These are phyloP conservation scores for Lutjanus erythropterus DNA, from an alignment of 2,113 vertebrate genomes.

Conservation along the genomic window DNA sequence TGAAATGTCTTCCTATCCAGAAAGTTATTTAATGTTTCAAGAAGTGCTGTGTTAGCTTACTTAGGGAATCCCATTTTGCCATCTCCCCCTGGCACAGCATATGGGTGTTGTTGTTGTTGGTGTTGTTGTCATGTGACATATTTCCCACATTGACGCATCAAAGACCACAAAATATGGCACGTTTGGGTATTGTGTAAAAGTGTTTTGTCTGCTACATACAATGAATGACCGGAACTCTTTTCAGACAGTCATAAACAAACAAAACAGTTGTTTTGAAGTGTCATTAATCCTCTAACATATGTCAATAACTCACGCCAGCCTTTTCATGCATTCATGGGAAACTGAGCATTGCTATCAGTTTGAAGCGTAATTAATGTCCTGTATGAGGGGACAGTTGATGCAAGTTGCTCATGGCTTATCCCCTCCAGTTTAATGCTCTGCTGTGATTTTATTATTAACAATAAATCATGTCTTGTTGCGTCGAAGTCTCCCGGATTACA, in stretches of 20 bases:
- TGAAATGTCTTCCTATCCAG: background rate
- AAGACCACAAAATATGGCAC: slow-evolving; percentile 52
- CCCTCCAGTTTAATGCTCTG: slow-evolving; percentile 13
- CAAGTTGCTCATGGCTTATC: slow-evolving; percentile 12
- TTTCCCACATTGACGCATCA: slow-evolving; percentile 59
- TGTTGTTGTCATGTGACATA: slow-evolving; percentile 52
- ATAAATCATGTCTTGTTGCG: slow-evolving; percentile 69
- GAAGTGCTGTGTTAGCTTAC: background rate
- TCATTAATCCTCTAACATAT: slow-evolving; percentile 48
- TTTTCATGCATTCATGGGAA: slow-evolving; percentile 56
- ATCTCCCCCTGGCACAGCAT: slow-evolving; percentile 18
- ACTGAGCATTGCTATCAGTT: slow-evolving; percentile 21
- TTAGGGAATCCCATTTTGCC: slow-evolving; percentile 34
- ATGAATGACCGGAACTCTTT: slow-evolving; percentile 40
- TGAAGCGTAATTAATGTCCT: slow-evolving; percentile 38
- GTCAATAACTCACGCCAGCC: slow-evolving; percentile 40
- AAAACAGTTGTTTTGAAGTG: slow-evolving; percentile 49
- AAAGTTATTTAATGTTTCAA: background rate
- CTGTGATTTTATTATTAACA: slow-evolving; percentile 65
- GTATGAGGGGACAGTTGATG: slow-evolving; percentile 15
- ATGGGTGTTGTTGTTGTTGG: slow-evolving; percentile 35
- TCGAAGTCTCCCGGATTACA: slow-evolving; percentile 51
- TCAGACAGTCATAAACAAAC: slow-evolving; percentile 62
- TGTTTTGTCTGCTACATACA: slow-evolving; percentile 56
- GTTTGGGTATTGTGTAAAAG: slow-evolving; percentile 61